Conservation (phyloP, 2,113 vertebrate species). For the Motacilla alba region DNA sequence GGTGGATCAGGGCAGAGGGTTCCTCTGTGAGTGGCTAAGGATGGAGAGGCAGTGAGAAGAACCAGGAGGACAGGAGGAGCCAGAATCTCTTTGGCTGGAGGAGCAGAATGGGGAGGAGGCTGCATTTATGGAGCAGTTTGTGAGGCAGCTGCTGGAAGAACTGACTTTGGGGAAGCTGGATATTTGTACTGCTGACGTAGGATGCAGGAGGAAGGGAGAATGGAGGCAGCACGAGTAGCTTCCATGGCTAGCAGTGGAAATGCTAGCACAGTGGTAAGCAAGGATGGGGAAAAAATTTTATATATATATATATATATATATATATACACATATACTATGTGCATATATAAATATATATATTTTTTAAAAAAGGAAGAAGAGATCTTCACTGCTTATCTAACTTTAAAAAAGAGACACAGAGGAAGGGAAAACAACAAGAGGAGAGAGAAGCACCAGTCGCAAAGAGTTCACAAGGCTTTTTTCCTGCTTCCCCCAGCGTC, state of each 20-base stretch:
- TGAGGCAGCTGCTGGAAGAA: slow-evolving; percentile 37
- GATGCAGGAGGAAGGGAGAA: slow-evolving; percentile 31
- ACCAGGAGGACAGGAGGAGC: background rate
- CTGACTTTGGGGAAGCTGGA: background rate
- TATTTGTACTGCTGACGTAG: slow-evolving; percentile 20
- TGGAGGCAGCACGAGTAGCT: slow-evolving; percentile 3
- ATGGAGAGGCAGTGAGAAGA: slow-evolving; percentile 3
- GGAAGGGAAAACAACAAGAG: slow-evolving; percentile 1
- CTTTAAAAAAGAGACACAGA: background rate
- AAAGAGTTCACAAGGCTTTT: slow-evolving; percentile 25
- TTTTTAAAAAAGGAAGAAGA: background rate
- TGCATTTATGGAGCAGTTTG: background rate
- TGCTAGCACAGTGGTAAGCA: background rate
- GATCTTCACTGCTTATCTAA: slow-evolving; percentile 43
- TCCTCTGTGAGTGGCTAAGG: slow-evolving; percentile 37
- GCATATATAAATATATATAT: background rate
- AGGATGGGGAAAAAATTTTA: background rate
- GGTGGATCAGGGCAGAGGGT: background rate
- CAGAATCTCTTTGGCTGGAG: slow-evolving; percentile 31
- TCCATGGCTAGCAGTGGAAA: slow-evolving; percentile 36
- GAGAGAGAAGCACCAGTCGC: slow-evolving; percentile 31
- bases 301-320: background rate
- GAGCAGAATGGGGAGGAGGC: background rate
- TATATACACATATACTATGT: accelerated
- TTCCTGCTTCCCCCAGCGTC: slow-evolving; percentile 74